A percentile compares a stretch with the other conserved stretches of the same genome.
phyloP scores from a whole-genome alignment of 2,888 invertebrate species.

The Hydrotaea diabolus region DNA sequence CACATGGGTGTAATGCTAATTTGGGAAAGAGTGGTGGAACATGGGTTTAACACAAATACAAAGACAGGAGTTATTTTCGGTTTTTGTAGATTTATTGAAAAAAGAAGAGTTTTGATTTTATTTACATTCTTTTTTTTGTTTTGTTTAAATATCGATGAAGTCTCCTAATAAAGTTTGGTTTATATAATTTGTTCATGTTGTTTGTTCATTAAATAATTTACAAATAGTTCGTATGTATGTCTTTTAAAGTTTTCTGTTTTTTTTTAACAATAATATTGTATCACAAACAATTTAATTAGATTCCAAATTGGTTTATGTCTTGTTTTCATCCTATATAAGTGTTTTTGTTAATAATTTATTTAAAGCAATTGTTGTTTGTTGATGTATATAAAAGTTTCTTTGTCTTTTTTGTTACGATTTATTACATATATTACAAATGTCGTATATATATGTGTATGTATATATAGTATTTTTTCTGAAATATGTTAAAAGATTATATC shows the following conservation, averaged over 20 bases:
- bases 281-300: conserved; percentile 63
- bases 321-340: conserved; percentile 16
- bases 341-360: conserved; percentile 35
- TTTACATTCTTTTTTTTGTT: conserved; percentile 60
- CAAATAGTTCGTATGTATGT: conserved; percentile 59
- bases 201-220: conserved; percentile 50
- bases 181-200: conserved; percentile 29
- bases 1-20: no score
- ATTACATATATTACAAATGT: conserved; percentile 63
- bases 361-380: conserved; percentile 59
- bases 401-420: conserved; percentile 27
- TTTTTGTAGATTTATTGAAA: conserved; percentile 64
- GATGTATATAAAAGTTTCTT: conserved; percentile 57
- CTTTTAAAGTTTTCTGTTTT: conserved; percentile 42
- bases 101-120: conserved; percentile 56
- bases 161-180: conserved; percentile 33
- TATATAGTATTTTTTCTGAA: no score
- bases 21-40: no score
- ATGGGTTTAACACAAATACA: no score
- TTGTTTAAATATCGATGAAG: conserved; percentile 41
- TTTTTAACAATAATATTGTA: conserved; percentile 63
- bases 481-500: conserved; percentile 6
- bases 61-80: not conserved
- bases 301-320: conserved; percentile 55
- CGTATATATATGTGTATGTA: conserved; percentile 39